Base-by-base conservation (phyloP, 2,113 vertebrate species). In the Glaucidium brasilianum region DNA sequence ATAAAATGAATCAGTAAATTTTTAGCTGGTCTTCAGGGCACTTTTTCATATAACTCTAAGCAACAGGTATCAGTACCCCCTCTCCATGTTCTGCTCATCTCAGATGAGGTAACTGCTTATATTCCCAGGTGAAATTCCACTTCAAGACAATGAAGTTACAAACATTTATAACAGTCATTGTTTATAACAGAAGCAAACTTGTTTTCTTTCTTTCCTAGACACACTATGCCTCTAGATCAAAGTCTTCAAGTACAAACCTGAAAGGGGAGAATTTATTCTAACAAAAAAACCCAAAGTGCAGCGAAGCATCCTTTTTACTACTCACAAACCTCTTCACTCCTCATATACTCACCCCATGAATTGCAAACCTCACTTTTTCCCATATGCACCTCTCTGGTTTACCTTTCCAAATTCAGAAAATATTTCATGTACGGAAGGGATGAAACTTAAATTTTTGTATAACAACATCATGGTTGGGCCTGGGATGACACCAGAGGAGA, bases 71-170 rank as follows among this genome's bases (percentile, higher is more conserved):
- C 35, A 66, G 27, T 32, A 60, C 14, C 52, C 21, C 18, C 15
- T 59, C 22, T 66, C 56, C 45, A 3, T 11, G 26, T 27, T 41
- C 56, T 43, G 60, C 77, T 43, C 68, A 27, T 62, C 72, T 63
- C 72, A 63, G 49, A 29, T 41, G 41, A 77, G 26, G 39, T 72
- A 43, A 78, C 49, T 11, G 19, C 25, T 92, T 47, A n/a, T 6
- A 72, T 37, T 88, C 62, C n/a, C 74, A 41, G 26, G 35, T 34
- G 30, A 92, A 96, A 92, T 91, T 94, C 58, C 41, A 80, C n/a
- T 83, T 85, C 15, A 69, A 66, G 76, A 53, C 72, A 80, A 32
- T 23, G 63, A 73, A 83, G 45, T 35, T 90, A 43, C 32, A 62
- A 88, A 85, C 86, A 30, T 74, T 94, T 85, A 53, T 27, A 88